Base-by-base conservation (phyloP, 2,888 invertebrate genomes). In the Tetranychus piercei region DNA sequence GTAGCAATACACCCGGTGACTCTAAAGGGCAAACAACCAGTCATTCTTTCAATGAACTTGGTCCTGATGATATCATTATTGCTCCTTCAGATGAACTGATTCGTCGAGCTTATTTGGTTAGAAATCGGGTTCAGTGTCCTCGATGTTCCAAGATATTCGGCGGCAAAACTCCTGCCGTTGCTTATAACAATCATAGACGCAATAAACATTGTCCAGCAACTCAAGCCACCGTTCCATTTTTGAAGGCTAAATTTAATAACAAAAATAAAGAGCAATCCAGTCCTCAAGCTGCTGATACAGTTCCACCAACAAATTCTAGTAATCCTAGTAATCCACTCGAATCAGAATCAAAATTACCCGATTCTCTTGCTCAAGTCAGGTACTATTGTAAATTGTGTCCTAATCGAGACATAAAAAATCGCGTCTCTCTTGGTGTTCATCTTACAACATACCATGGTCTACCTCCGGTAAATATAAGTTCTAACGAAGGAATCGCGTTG, bases 371-470 rank as follows among this genome's bases (percentile, higher is more conserved):
- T 15, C 71, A 65, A 64, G 34, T 73, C 64, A 73, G 44, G 43
- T 75, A 69, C 65, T 75, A 70, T 73, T 75, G 75, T 44, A 75
- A 75, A 70, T 55, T 75, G 4, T 75, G 75, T 73, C 70, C 69
- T 20, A 67, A 69, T 11, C 23, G 73, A 15, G 73, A 75, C 7
- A 67, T 75, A 1, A 75, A 75, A 23, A 75, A 75, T 64, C 44
- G 75, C 7, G 73, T 75, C 34, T 75, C 75, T 43, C 65, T 75
- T 20, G 75, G 75, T 43, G 71, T 72, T 75, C 75, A 75, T 55
- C 44, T 75, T 18, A 75, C 75, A 20, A 75, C 71, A 43, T 75
- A 75, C 69, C 75, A 75, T 44, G 73, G 71, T n/a, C 43, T 75
- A 73, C 75, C 73, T 18, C 73, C 71, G 6, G 75, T 75, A 0